Percentiles rank a stretch among this genome's conserved stretches.
These are phyloP conservation scores for Takifugu bimaculatus DNA, from an alignment of 2,113 vertebrate genomes.

Conservation along the genomic window DNA sequence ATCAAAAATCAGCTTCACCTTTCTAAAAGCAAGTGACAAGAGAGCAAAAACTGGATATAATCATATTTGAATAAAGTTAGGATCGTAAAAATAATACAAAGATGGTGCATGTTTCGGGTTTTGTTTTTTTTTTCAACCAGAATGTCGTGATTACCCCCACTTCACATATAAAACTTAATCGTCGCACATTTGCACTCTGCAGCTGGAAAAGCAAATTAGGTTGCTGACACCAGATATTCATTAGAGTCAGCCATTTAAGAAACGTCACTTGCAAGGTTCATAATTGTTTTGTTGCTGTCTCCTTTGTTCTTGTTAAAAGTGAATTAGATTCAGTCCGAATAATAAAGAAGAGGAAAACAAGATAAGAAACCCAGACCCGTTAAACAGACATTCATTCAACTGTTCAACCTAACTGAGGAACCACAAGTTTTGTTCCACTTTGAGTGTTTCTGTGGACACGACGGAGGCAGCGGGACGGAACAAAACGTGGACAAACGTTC, in stretches of 20 bases:
- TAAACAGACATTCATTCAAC: conserved; percentile 33
- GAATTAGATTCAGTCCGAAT: no score
- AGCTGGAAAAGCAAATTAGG: conserved; percentile 41
- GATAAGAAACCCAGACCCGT: conserved; percentile 36
- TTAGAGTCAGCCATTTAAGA: conserved; percentile 29
- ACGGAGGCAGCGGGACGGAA: no score
- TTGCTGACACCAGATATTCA: conserved; percentile 45
- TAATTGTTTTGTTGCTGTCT: conserved; percentile 53
- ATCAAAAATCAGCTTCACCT: no score
- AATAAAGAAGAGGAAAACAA: conserved; percentile 25
- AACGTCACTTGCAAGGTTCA: conserved; percentile 30
- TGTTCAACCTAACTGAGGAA: conserved; percentile 38
- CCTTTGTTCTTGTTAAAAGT: no score
- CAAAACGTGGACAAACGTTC: no score
- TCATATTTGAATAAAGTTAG: no score
- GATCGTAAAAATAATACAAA: no score
- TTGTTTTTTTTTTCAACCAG: no score
- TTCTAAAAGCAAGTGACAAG: conserved; percentile 22
- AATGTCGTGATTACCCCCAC: no score
- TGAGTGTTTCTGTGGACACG: conserved; percentile 1
- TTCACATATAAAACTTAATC: no score
- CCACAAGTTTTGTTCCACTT: conserved; percentile 23
- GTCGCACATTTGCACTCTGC: no score
- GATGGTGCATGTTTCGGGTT: no score
- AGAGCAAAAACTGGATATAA: conserved; percentile 12